A percentile compares a stretch with the other conserved stretches of the same genome.
Conservation (phyloP, 2,888 invertebrate species). For the Falcaria lacertinaria region DNA sequence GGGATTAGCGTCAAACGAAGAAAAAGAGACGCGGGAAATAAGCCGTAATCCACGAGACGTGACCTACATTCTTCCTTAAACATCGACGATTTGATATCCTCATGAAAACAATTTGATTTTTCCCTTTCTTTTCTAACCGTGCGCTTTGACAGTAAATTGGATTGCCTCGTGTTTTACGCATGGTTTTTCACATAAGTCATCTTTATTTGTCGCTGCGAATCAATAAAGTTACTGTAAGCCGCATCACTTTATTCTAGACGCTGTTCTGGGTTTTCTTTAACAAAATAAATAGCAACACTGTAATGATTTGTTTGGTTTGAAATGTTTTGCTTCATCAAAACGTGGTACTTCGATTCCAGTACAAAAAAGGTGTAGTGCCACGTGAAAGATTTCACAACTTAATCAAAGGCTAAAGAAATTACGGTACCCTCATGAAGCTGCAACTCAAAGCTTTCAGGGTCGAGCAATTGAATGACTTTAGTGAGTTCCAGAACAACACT, state of each 20-base stretch:
- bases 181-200: conserved; percentile 32
- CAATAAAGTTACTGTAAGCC: conserved; percentile 3
- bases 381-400: too few relatives aligned
- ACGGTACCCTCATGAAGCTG: too few relatives aligned
- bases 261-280: too few relatives aligned
- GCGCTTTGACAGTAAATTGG: conserved; percentile 48
- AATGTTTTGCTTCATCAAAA: too few relatives aligned
- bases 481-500: too few relatives aligned
- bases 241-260: background rate
- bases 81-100: conserved; percentile 73
- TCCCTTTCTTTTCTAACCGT: conserved; percentile 47
- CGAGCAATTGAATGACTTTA: too few relatives aligned
- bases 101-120: conserved; percentile 72
- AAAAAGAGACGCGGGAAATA: conserved; percentile 75
- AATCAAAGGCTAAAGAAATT: too few relatives aligned
- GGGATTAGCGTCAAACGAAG: conserved; percentile 77
- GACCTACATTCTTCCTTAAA: conserved; percentile 74
- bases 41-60: conserved; percentile 75
- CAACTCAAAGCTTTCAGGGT: too few relatives aligned
- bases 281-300: too few relatives aligned
- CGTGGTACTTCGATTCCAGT: too few relatives aligned
- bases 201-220: conserved; percentile 13
- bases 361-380: too few relatives aligned
- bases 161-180: conserved; percentile 47
- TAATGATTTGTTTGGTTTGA: too few relatives aligned